Evolutionary conservation across 1,140 invertebrate genomes (phyloP).

Genomic region (Atopsyche davidsoni): DNA sequence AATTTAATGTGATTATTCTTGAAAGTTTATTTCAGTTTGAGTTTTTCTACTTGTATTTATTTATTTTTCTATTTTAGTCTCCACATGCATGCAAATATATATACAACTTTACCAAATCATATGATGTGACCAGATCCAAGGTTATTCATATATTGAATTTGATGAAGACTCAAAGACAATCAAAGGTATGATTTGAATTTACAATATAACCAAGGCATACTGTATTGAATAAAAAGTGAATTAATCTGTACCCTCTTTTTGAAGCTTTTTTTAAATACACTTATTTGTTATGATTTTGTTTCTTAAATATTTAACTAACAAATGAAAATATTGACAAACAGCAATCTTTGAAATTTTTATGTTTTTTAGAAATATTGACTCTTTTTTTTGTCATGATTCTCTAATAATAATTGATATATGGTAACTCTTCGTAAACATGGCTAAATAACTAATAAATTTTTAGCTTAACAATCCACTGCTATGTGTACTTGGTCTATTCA

Average conservation of each 20-base stretch:
- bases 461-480: constrained; percentile 39
- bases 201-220: no score
- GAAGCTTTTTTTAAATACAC: no score
- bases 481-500: constrained; percentile 43
- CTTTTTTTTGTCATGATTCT: no score
- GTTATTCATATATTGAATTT: constrained; percentile 39
- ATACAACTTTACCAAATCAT: constrained; percentile 42
- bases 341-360: no score
- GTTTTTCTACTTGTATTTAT: not conserved
- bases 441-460: constrained; percentile 35
- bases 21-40: constrained; percentile 3
- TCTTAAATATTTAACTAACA: constrained; percentile 17
- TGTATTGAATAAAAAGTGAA: no score
- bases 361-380: no score
- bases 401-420: no score
- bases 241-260: no score
- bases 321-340: no score
- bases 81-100: constrained; percentile 39
- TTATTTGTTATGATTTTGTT: no score
- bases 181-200: constrained; percentile 15
- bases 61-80: constrained; percentile 34
- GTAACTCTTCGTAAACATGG: no score
- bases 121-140: constrained; percentile 40
- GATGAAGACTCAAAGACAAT: constrained; percentile 30
- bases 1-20: constrained; percentile 7